Conservation (phyloP, 2,113 vertebrate genomes). For the Phaethon lepturus region DNA sequence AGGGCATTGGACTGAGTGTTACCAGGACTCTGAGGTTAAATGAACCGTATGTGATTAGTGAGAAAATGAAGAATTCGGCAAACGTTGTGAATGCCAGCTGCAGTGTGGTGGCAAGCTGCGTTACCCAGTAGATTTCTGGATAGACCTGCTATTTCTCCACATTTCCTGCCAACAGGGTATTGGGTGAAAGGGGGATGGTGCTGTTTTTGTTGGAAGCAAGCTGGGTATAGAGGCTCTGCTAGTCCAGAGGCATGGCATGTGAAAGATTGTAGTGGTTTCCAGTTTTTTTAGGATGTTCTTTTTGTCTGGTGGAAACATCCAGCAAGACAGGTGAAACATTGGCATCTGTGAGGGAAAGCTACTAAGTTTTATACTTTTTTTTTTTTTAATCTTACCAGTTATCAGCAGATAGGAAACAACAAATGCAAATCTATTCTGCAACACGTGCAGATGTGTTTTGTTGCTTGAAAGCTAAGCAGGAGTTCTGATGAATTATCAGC, state of each 20-base stretch:
- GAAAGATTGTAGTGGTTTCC: not conserved
- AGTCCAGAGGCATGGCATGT: not conserved
- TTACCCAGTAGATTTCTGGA: not conserved
- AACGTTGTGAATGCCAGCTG: not conserved
- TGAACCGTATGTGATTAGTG: not conserved
- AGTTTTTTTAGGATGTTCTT: not conserved
- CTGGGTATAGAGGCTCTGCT: not conserved
- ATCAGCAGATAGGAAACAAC: not conserved
- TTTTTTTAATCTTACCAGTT: not conserved
- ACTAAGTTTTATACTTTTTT: not conserved
- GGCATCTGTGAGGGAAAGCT: not conserved
- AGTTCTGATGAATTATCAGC: slow-evolving; percentile 25
- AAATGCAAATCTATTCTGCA: slow-evolving; percentile 13
- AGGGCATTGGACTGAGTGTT: not conserved
- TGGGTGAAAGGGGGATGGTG: not conserved
- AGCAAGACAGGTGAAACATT: not conserved
- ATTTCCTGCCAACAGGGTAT: not conserved
- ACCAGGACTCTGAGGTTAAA: not conserved
- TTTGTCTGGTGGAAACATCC: not conserved
- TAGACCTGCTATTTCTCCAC: not conserved
- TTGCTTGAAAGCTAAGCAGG: slow-evolving; percentile 14
- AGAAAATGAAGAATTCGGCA: slow-evolving; percentile 17
- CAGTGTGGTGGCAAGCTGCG: not conserved
- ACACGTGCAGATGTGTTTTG: not conserved
- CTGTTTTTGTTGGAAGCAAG: slow-evolving; percentile 5